Base-by-base conservation (phyloP, 2,113 vertebrate genomes). In the Phyllopteryx taeniolatus region DNA sequence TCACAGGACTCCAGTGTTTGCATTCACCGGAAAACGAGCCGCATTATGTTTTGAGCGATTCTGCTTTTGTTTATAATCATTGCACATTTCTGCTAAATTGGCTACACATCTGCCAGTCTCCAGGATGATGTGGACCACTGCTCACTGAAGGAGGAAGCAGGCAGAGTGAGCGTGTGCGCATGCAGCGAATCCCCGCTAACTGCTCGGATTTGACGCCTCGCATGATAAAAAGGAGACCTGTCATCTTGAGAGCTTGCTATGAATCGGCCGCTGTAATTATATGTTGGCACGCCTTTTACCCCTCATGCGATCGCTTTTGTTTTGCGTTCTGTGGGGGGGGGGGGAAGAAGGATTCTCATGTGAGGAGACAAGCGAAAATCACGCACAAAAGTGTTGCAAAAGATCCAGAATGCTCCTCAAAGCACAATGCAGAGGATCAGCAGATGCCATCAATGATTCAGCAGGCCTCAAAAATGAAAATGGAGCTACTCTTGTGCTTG, bases 51-150 rank as follows among this genome's bases (percentile, higher is more conserved):
- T 67, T 27, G 27, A 63, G 54, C 75, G 78, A 44, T 82, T 51
- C 42, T 39, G 73, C 71, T 77, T 79, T 82, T 51, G 65, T 75
- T 69, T 68, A 39, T 39, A 76, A 77, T 76, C 75, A 71, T 8
- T 43, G 47, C n/a, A 67, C 70, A 53, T 73, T 73, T 75, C 2
- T 8, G 13, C 31, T 75, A 80, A 79, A 85, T 74, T 74, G 76
- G 59, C 68, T 19, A 47, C 78, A 79, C 77, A 84, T 83, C 81
- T 88, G 83, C 71, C 49, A 17, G 70, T 84, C 85, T 77, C 76
- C 67, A 60, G 82, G 83, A 78, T 63, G 73, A 62, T 71, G 74
- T 74, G 76, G 75, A 71, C 78, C 53, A 0, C 44, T 7, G 54
- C 56, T 81, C 77, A 39, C 64, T 22, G 51, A n/a, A 76, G 78